Percentiles rank a stretch among this genome's conserved stretches.
phyloP scores from a whole-genome alignment of 2,113 vertebrate genomes.

The Poicephalus gulielmi region DNA sequence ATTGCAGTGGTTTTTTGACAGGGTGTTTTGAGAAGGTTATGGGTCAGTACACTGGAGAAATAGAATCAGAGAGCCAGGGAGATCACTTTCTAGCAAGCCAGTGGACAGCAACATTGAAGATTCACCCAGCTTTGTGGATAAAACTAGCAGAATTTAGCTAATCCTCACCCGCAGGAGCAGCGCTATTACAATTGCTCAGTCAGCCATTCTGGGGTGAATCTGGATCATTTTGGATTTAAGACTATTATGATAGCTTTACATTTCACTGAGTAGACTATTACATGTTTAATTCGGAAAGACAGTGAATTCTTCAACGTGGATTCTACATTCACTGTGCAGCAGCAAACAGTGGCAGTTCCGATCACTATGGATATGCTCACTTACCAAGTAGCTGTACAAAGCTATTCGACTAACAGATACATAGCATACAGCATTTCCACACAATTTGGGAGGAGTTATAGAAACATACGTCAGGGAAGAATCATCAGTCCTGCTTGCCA shows the following conservation, averaged over 20 bases:
- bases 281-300: background rate
- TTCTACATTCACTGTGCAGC: background rate
- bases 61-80: background rate
- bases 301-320: background rate
- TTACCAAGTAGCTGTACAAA: background rate
- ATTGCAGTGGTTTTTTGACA: background rate
- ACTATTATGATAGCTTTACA: conserved; percentile 25
- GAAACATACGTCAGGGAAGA: background rate
- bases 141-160: conserved; percentile 30
- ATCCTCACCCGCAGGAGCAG: background rate
- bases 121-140: conserved; percentile 1
- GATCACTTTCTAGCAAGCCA: background rate
- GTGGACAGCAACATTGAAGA: background rate
- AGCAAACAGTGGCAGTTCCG: background rate
- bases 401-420: background rate
- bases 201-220: conserved; percentile 35
- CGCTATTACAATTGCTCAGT: conserved; percentile 12
- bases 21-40: conserved; percentile 37
- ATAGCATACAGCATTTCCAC: background rate
- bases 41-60: background rate
- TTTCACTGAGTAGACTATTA: conserved; percentile 35
- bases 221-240: conserved; percentile 34
- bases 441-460: background rate
- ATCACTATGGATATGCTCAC: background rate
- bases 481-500: background rate